These are phyloP conservation scores for Eilema caniola DNA, from an alignment of 2,888 invertebrate species.

Conservation along the genomic window DNA sequence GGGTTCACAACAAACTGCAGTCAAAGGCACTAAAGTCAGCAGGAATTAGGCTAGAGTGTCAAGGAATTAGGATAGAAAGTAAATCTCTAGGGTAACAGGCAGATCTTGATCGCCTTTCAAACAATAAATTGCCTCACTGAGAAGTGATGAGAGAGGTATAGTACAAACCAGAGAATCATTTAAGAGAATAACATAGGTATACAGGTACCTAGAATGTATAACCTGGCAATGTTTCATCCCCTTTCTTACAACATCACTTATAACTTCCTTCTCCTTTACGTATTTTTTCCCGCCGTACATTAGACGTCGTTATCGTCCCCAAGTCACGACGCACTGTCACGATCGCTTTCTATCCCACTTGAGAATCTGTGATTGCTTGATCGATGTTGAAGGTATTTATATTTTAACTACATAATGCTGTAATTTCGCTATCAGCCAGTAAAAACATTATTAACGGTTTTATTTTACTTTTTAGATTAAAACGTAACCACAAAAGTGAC, in stretches of 20 bases:
- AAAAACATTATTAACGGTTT: background rate
- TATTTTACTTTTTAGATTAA: background rate
- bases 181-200: too few relatives aligned
- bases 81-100: too few relatives aligned
- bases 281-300: slow-evolving; percentile 12
- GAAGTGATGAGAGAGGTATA: too few relatives aligned
- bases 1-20: too few relatives aligned
- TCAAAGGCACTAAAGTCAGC: too few relatives aligned
- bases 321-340: slow-evolving; percentile 30
- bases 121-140: too few relatives aligned
- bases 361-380: slow-evolving; percentile 17
- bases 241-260: slow-evolving; percentile 15
- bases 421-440: background rate
- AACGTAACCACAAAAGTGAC: background rate
- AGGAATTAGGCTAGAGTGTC: too few relatives aligned
- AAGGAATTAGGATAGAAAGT: too few relatives aligned
- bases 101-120: too few relatives aligned
- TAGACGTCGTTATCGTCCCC: slow-evolving; percentile 9
- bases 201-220: too few relatives aligned
- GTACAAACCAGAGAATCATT: too few relatives aligned
- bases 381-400: slow-evolving; percentile 11
- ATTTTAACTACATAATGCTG: background rate
- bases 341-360: slow-evolving; percentile 23
- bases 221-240: too few relatives aligned
- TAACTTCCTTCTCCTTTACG: slow-evolving; percentile 18